Conservation (phyloP, 2,888 invertebrate genomes). For the Platynereis dumerilii region DNA sequence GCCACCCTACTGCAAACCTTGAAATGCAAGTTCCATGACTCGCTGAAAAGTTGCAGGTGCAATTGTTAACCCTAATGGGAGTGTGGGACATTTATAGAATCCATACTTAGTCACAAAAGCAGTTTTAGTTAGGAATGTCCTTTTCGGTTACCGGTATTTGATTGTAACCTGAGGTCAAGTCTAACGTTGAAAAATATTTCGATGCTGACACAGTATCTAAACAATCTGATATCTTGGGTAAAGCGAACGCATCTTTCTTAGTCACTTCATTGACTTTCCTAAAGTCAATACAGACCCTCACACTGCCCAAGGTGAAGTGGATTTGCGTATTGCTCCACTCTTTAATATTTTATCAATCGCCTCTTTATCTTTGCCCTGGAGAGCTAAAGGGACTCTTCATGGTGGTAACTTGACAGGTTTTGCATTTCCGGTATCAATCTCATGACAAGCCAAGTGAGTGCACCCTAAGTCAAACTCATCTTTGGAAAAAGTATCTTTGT, state of each 20-base stretch:
- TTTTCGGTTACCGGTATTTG: constrained; percentile 13
- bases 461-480: constrained; percentile 8
- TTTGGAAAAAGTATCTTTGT: neutral
- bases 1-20: no score
- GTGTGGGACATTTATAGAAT: constrained; percentile 1
- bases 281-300: constrained; percentile 36
- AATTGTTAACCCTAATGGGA: constrained; percentile 13
- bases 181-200: constrained; percentile 35
- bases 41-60: constrained; percentile 7
- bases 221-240: constrained; percentile 31
- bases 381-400: neutral
- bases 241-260: constrained; percentile 26
- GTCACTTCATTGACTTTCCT: constrained; percentile 31
- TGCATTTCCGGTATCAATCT: constrained; percentile 4
- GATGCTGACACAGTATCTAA: constrained; percentile 28
- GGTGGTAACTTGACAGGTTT: constrained; percentile 8
- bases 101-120: constrained; percentile 17
- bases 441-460: neutral
- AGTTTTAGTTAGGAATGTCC: constrained; percentile 21
- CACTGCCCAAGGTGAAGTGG: constrained; percentile 13
- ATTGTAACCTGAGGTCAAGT: constrained; percentile 21
- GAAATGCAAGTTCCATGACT: constrained; percentile 9
- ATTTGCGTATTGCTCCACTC: neutral
- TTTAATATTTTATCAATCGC: constrained; percentile 1
- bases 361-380: neutral